These are phyloP conservation scores for Ladona fulva DNA, from an alignment of 1,140 invertebrate genomes.

Conservation along the genomic window DNA sequence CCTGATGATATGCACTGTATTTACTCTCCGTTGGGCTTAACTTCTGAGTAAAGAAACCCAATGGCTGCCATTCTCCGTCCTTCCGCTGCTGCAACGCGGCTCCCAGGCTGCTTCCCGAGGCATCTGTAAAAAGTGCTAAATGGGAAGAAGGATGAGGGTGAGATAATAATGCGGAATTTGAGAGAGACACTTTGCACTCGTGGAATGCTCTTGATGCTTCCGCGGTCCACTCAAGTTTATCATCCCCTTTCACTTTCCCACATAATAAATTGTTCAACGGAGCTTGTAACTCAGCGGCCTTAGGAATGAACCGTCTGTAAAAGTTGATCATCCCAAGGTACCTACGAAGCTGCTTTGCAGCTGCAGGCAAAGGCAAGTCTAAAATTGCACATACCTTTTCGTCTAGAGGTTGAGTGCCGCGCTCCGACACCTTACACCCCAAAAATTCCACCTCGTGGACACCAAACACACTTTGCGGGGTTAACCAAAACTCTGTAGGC, in stretches of 20 bases:
- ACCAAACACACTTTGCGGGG: conserved; percentile 30
- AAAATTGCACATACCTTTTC: too few relatives aligned
- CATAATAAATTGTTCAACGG: conserved; percentile 28
- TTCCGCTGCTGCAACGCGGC: conserved; percentile 31
- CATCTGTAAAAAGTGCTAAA: conserved; percentile 28
- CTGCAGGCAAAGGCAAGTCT: too few relatives aligned
- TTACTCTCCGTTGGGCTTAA: conserved; percentile 29
- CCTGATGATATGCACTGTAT: conserved; percentile 36
- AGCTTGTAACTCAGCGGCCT: too few relatives aligned
- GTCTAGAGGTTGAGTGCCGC: too few relatives aligned
- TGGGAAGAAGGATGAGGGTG: conserved; percentile 24
- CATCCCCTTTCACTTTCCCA: too few relatives aligned
- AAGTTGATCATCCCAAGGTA: too few relatives aligned
- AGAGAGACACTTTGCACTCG: conserved; percentile 32
- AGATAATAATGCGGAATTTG: conserved; percentile 23
- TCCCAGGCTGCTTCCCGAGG: conserved; percentile 32
- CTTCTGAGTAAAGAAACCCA: conserved; percentile 36
- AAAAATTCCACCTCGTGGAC: conserved; percentile 28
- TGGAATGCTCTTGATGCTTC: conserved; percentile 31
- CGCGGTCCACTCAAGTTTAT: conserved; percentile 15
- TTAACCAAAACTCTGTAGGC: conserved; percentile 25
- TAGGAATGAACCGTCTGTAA: too few relatives aligned
- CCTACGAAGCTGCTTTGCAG: too few relatives aligned
- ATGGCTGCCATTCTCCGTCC: conserved; percentile 26
- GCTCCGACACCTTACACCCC: conserved; percentile 30